These are phyloP conservation scores for Apteryx owenii DNA, from an alignment of 2,113 vertebrate species.

Conservation along the genomic window DNA sequence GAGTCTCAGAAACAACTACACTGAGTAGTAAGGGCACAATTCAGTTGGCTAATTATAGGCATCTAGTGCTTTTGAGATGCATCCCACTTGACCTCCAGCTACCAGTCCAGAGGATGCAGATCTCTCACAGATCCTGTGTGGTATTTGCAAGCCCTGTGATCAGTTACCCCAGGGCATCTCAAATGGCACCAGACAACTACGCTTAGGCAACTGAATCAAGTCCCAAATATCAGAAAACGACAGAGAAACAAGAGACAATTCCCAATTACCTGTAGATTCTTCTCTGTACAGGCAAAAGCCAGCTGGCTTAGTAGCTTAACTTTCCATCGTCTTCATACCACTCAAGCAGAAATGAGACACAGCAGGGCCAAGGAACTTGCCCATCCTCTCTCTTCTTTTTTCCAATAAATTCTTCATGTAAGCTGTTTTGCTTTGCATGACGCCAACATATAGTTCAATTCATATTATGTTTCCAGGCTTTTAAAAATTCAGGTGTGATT, in stretches of 20 bases:
- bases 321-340: background rate
- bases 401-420: background rate
- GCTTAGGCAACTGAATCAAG: background rate
- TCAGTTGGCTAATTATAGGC: background rate
- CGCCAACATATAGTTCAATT: slow-evolving; percentile 41
- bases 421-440: slow-evolving; percentile 4
- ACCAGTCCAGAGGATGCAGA: fast-evolving
- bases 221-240: background rate
- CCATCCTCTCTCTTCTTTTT: background rate
- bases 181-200: background rate
- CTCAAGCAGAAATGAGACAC: background rate
- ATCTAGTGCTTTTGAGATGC: background rate
- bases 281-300: background rate
- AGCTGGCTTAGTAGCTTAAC: background rate
- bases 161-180: background rate
- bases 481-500: slow-evolving; percentile 68
- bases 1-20: background rate
- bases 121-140: background rate
- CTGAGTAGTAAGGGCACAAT: background rate
- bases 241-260: background rate
- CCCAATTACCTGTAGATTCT: background rate
- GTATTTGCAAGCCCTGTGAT: background rate
- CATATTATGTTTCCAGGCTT: slow-evolving; percentile 47
- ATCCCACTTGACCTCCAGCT: background rate
- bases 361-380: background rate